Base-by-base conservation (phyloP, 2,113 vertebrate genomes). In the Chamaetylas fuelleborni region DNA sequence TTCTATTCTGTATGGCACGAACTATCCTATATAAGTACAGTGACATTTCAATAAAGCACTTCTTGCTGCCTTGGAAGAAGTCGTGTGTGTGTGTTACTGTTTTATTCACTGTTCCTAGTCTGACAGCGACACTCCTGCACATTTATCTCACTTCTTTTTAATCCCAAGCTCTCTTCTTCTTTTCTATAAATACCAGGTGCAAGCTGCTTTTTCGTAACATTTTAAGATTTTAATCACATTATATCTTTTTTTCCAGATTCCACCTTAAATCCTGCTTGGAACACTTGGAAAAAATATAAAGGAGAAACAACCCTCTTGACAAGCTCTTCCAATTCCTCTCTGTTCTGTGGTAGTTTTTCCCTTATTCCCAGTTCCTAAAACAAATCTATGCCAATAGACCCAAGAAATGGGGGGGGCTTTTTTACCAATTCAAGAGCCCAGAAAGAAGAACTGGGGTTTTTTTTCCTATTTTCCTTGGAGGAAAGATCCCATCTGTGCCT, bases 401-500 rank as follows among this genome's bases (percentile, higher is more conserved):
- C 36, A 34, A 89, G 6, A 54, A 62, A 43, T 4, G 1, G 13
- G 23, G 9, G 9, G 1, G 26, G 26, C 5, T 60, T 19, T 56
- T 71, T 28, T 3, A 31, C 7, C 48, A 13, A 79, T 69, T 61
- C 45, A 76, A 67, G 14, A 29, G 5, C 9, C 18, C 31, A 18
- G 9, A 16, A 4, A 45, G 6, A 66, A 19, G 15, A 86, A 50
- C 4, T 2, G 1, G 23, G 17, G 1, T 1, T 43, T 56, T 56
- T 43, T 1, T 19, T 57, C 56, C 24, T 17, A 6, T 16, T 29
- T 81, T 47, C 26, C 24, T 64, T 38, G 4, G 8, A 23, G 38
- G 31, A 66, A 70, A 40, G 3, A 8, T 19, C 34, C 65, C 31
- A 31, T 14, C 53, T 13, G 4, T 28, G 14, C 17, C 69, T 57